Base-by-base conservation (phyloP, 37 sponge, comb jelly and placozoan species). In the Beroe ovata region DNA sequence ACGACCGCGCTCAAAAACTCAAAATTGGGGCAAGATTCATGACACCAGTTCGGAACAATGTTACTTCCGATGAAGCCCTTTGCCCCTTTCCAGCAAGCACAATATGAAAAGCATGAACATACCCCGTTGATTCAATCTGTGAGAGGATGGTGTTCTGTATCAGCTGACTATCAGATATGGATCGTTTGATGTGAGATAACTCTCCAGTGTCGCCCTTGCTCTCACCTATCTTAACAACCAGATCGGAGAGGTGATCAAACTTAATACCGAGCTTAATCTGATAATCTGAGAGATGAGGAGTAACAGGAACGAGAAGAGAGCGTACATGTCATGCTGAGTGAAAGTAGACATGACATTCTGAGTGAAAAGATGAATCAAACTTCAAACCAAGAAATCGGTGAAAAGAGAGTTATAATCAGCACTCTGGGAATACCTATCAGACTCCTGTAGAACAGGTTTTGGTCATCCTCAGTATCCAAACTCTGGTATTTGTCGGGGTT, bases 51-150 rank as follows among this genome's bases (percentile, higher is more conserved):
- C n/a, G n/a, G n/a, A n/a, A n/a, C n/a, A n/a, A n/a, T n/a, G n/a
- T n/a, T n/a, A n/a, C n/a, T n/a, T n/a, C n/a, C n/a, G n/a, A n/a
- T n/a, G n/a, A n/a, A n/a, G n/a, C n/a, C n/a, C n/a, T n/a, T n/a
- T n/a, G n/a, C n/a, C n/a, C n/a, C n/a, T n/a, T n/a, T n/a, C n/a
- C n/a, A n/a, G n/a, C n/a, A n/a, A n/a, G n/a, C n/a, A n/a, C n/a
- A n/a, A n/a, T n/a, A n/a, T n/a, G n/a, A n/a, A n/a, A n/a, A n/a
- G n/a, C n/a, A n/a, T n/a, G n/a, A n/a, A 25, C 84, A 42, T 41
- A 77, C 84, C 84, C 84, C 18, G 6, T 77, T 4, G 84, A 77
- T 36, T 77, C 84, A 8, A 77, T 77, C 84, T 77, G 84, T 20
- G 36, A 3, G 3, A 77, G 36, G 1, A 77, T 38, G 11, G 36